Conservation (phyloP, 2,888 invertebrate species). For the Oxyteleia sp. region DNA sequence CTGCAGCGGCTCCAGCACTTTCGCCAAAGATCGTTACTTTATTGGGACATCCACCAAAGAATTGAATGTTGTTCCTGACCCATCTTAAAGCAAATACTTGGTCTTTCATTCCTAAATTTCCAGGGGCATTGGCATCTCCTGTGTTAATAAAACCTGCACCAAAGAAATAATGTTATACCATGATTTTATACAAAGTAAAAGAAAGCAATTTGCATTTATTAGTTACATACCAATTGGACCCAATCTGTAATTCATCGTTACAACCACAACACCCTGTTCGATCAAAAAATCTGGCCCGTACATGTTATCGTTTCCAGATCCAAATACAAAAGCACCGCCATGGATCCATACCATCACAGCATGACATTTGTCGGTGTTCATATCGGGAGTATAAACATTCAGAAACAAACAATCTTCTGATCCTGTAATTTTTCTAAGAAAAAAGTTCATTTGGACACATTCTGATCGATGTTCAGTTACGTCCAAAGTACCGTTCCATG, state of each 20-base stretch:
- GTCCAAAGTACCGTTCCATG: constrained; percentile 83
- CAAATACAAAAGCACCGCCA: constrained; percentile 53
- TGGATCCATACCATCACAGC: constrained; percentile 73
- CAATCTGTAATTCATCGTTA: constrained; percentile 76
- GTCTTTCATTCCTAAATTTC: constrained; percentile 72
- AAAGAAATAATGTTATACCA: too few species aligned
- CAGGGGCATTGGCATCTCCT: constrained; percentile 50
- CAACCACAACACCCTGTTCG: constrained; percentile 72
- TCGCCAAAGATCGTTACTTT: constrained; percentile 70
- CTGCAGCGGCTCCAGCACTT: constrained; percentile 66
- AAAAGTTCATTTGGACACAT: constrained; percentile 82
- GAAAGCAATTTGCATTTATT: constrained; percentile 68
- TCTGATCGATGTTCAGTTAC: constrained; percentile 80
- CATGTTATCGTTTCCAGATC: constrained; percentile 58
- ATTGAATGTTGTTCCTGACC: constrained; percentile 61
- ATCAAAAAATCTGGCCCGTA: constrained; percentile 77
- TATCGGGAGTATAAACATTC: constrained; percentile 82
- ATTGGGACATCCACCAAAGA: constrained; percentile 68
- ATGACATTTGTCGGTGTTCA: constrained; percentile 79
- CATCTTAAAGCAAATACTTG: constrained; percentile 60
- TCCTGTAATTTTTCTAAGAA: constrained; percentile 79
- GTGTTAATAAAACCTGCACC: constrained; percentile 69
- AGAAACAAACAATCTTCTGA: constrained; percentile 84
- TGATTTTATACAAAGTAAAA: too few species aligned
- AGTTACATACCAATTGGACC: constrained; percentile 75